Base-by-base conservation (phyloP, 2,888 invertebrate genomes). In the Antheraea assamensis region DNA sequence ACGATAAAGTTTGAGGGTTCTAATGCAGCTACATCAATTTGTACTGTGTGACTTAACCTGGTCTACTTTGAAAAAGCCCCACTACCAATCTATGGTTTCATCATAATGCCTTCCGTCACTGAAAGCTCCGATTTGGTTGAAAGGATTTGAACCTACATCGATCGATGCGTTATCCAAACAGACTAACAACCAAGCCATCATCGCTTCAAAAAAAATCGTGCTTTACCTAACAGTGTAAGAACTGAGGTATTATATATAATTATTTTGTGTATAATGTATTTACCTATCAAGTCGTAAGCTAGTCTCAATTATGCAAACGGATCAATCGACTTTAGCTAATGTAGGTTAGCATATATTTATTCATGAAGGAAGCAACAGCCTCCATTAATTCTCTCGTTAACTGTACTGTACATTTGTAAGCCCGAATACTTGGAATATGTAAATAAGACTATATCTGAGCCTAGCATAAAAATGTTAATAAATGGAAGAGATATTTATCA, bases 321-420 rank as follows among this genome's bases (percentile, higher is more conserved):
- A 74, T 74, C 71, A 66, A 71, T 71, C 66, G 19, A 35, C 55
- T 30, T 58, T 31, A 35, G 66, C 76, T 78, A 80, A 80, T 79
- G 76, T 80, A 75, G 75, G 73, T 72, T 72, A 49, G 70, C 71
- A 74, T 76, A 80, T 82, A 80, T 83, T 80, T 84, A 87, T 85
- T 85, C 84, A 86, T 83, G 80, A 83, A 84, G 84, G 82, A 80
- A 84, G 79, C 83, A 81, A 81, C 83, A 85, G 82, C 83, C 80
- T 82, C 82, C 85, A 88, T 87, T 88, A 87, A 90, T 88, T 87
- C 88, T 83, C 81, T 88, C 87, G 90, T 91, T 90, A 90, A 87
- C 89, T 87, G 88, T 87, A 85, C 85, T 84, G 84, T 85, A 84
- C 86, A 86, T 90, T 27, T 15, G 61, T 61, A 27, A 3, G 27